Evolutionary conservation across 2,797 vertebrate genomes (phyloP).

Genomic region (Cirrhinus mrigala): DNA sequence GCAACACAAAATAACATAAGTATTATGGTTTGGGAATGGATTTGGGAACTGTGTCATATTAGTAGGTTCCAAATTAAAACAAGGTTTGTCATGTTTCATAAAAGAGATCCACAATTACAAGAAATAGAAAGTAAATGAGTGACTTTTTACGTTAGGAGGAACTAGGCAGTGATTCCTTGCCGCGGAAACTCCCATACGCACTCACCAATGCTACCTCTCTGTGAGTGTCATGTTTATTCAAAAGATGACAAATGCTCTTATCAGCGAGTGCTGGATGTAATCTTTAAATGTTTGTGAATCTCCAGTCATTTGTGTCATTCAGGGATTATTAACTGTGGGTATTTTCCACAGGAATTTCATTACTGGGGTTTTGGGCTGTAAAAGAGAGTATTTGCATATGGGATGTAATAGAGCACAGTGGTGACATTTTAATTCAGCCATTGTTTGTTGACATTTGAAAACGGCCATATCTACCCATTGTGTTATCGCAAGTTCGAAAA

Average conservation of each 20-base stretch:
- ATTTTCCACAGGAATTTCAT: conserved; percentile 51
- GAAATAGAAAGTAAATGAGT: conserved; percentile 14
- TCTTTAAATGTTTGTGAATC: conserved; percentile 31
- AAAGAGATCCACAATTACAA: conserved; percentile 15
- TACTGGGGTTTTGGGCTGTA: conserved; percentile 16
- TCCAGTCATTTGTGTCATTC: conserved; percentile 15
- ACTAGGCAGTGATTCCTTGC: conserved; percentile 1
- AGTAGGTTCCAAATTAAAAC: neutral
- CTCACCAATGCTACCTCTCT: conserved; percentile 1
- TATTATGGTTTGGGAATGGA: neutral
- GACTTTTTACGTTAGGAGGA: conserved; percentile 1
- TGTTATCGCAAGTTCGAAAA: neutral
- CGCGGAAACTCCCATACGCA: conserved; percentile 18
- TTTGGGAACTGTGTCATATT: neutral
- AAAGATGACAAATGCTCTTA: neutral
- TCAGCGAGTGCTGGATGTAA: conserved; percentile 6
- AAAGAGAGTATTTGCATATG: conserved; percentile 46
- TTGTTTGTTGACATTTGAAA: conserved; percentile 56
- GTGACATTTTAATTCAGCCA: conserved; percentile 45
- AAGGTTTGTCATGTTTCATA: neutral
- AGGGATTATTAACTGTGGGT: conserved; percentile 33
- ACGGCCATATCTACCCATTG: conserved; percentile 19
- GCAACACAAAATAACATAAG: neutral
- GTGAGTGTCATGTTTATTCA: neutral
- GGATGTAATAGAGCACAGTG: conserved; percentile 42